Conservation (phyloP, 1,140 invertebrate genomes). For the Diachasma alloeum region DNA sequence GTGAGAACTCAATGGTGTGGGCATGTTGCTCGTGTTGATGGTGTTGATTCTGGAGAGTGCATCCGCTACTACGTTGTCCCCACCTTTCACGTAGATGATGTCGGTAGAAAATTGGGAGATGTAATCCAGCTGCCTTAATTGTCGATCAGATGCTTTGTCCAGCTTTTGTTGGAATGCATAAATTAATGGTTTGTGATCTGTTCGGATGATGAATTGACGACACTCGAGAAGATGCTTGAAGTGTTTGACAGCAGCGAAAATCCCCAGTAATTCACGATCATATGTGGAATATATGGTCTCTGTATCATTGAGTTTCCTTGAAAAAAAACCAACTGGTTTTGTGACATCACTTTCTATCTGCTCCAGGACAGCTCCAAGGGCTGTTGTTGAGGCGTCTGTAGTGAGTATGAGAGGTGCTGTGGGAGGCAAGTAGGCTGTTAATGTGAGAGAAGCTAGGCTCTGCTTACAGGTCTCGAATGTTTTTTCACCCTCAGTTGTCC, state of each 20-base stretch:
- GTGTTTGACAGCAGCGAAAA: not conserved
- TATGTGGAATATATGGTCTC: not conserved
- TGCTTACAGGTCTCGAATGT: slow-evolving; percentile 57
- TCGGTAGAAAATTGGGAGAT: too few relatives aligned
- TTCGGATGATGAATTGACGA: too few relatives aligned
- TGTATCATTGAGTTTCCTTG: too few relatives aligned
- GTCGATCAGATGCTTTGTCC: too few relatives aligned
- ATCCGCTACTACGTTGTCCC: slow-evolving; percentile 45
- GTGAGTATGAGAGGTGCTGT: slow-evolving; percentile 17
- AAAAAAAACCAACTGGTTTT: slow-evolving; percentile 54
- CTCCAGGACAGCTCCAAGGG: slow-evolving; percentile 52
- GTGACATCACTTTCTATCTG: slow-evolving; percentile 37
- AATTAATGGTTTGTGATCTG: too few relatives aligned
- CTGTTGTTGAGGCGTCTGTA: slow-evolving; percentile 51
- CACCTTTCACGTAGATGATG: too few relatives aligned
- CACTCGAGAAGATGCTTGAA: not conserved
- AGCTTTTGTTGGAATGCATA: too few relatives aligned
- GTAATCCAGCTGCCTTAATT: too few relatives aligned
- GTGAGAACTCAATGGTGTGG: slow-evolving; percentile 11
- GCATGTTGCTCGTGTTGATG: slow-evolving; percentile 8
- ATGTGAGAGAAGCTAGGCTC: slow-evolving; percentile 39
- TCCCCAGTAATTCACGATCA: not conserved
- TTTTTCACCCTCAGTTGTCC: slow-evolving; percentile 38
- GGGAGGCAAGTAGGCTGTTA: slow-evolving; percentile 38
- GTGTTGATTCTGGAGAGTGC: slow-evolving; percentile 37